Evolutionary conservation across 2,888 invertebrate species (phyloP), one percentile per base, ranked within the genome.

Genomic region (Ditylenchus weischeri): DNA sequence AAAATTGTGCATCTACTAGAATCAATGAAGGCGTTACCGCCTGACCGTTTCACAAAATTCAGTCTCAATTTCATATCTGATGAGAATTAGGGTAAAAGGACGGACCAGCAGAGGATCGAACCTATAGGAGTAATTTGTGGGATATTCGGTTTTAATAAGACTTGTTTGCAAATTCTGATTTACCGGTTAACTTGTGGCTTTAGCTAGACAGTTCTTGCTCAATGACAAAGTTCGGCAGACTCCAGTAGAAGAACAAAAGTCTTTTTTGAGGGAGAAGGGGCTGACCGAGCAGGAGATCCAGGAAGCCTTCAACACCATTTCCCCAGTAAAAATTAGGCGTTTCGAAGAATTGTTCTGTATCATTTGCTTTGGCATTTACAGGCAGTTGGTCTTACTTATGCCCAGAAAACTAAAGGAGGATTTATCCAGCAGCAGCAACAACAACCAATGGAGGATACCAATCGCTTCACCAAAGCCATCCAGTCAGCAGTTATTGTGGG

Each of bases 161-260:
- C n/a, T n/a, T n/a, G n/a, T n/a, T n/a, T 43, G 43, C 15, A 13
- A 43, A 8, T 15, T 43, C 2, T 8, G 15, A 15, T 13, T 15
- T 6, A 43, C 8, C 15, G 8, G 1, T 43, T 2, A 43, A 13
- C 1, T 8, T 43, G 77, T 81, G 19, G 77, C 76, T 64, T 78
- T 78, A 11, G 81, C 81, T 0, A 62, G 75, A 13, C 76, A 78
- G 57, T 81, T 81, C 66, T 74, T 81, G 73, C 64, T 71, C 36
- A 81, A 79, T 11, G 78, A 79, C 10, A 80, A 80, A 66, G 78
- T 80, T 10, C 67, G 73, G 18, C 71, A 75, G 35, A 79, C 81
- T 18, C 75, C 80, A 6, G 72, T 77, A 49, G 76, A 78, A 19
- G 79, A 82, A 50, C 81, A 81, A 68, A 68, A 73, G 47, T 68